Base-by-base conservation (phyloP, 2,888 invertebrate species). In the Achlya flavicornis region DNA sequence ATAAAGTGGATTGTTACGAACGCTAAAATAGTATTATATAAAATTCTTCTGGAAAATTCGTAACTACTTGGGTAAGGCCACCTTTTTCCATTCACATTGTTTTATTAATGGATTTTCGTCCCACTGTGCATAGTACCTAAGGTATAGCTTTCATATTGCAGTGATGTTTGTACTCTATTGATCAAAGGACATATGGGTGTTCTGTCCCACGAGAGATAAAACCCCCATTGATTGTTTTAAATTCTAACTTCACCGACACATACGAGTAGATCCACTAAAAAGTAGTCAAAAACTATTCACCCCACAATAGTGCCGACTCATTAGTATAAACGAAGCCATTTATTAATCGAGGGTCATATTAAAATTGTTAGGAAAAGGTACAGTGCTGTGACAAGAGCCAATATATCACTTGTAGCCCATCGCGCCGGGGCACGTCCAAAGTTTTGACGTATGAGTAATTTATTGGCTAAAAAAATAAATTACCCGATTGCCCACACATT, bases 391-490 rank as follows among this genome's bases (percentile, higher is more conserved):
- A 93, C 93, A 91, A 84, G 90, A 70, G 73, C 87, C 90, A 85
- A 93, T 93, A 93, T 90, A 92, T 93, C 93, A 93, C 91, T 85
- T 78, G 79, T 82, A 78, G 81, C 80, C 81, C 83, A 79, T 83
- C 80, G 76, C 79, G 79, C 76, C 76, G 75, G 72, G 66, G 69
- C 78, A 83, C 83, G 87, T 87, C 87, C 88, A 77, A 89, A 88
- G 85, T 92, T 93, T 92, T 93, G 93, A 93, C 93, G 83, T 88
- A 85, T 92, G 93, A 93, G 93, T 93, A 88, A 93, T 93, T 92
- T 93, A 93, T 93, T 91, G 91, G 88, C 81, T 86, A 88, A 92
- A 93, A 92, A 93, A 93, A 92, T 86, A 92, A 92, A 93, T 93
- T 92, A 92, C 91, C 74, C 87, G 88, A 89, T 89, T 91, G 91